Evolutionary conservation across 2,113 vertebrate species (phyloP).

Genomic region (Rhynchomys soricoides): DNA sequence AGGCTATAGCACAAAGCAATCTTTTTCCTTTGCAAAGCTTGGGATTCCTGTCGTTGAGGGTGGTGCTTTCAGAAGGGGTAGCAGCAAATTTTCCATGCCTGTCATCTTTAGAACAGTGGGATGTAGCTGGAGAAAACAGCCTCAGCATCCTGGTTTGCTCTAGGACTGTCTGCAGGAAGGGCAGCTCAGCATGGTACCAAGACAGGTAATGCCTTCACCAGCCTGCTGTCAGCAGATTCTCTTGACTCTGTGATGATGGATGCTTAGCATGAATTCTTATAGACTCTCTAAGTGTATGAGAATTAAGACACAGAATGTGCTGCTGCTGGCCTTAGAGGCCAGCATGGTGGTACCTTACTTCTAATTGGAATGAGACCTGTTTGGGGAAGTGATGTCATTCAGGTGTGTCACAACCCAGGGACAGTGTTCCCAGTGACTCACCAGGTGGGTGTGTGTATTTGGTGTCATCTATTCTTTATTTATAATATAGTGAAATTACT

Average conservation of each 20-base stretch:
- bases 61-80: neutral
- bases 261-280: neutral
- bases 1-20: neutral
- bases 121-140: neutral
- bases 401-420: neutral
- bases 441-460: neutral
- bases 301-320: neutral
- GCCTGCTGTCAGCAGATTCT: neutral
- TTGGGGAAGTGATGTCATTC: neutral
- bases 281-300: neutral
- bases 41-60: neutral
- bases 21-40: neutral
- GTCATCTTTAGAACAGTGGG: neutral
- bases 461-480: neutral
- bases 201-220: neutral
- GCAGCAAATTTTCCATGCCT: neutral
- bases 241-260: neutral
- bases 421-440: neutral
- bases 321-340: neutral
- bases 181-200: neutral
- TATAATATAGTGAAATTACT: neutral
- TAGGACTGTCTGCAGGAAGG: neutral
- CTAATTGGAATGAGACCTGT: neutral
- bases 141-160: neutral
- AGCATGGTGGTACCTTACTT: neutral